These are phyloP conservation scores for Pithys albifrons DNA, from an alignment of 2,113 vertebrate genomes.

Conservation along the genomic window DNA sequence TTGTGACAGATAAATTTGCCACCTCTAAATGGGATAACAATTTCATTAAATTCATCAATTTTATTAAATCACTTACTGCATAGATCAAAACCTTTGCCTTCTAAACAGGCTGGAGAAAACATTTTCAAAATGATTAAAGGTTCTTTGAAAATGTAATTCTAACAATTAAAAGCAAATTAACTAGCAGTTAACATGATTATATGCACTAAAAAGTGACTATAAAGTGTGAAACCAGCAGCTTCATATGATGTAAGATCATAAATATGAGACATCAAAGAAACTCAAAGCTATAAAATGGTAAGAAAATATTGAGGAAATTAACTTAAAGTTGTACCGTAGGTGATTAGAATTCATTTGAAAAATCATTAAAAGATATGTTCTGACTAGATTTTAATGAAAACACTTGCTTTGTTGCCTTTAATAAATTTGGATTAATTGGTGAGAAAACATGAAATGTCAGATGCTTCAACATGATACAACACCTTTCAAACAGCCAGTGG, in stretches of 20 bases:
- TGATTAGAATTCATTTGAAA: conserved; percentile 32
- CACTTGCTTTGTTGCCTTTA: neutral
- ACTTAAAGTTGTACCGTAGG: neutral
- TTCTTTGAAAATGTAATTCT: conserved; percentile 51
- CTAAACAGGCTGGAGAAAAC: neutral
- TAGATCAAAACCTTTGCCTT: conserved; percentile 20
- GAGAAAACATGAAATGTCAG: conserved; percentile 27
- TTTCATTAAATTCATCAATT: neutral
- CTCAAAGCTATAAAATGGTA: conserved; percentile 18
- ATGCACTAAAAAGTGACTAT: conserved; percentile 26
- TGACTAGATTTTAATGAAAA: conserved; percentile 3
- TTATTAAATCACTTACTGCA: neutral
- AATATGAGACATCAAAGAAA: conserved; percentile 41
- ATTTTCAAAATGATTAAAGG: conserved; percentile 30
- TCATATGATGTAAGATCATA: neutral
- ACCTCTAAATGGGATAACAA: neutral
- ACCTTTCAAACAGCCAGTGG: neutral
- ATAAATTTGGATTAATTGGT: neutral
- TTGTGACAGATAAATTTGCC: neutral
- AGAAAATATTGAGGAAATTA: conserved; percentile 23
- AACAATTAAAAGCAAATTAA: conserved; percentile 48
- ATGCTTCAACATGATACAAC: neutral
- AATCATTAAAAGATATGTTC: neutral
- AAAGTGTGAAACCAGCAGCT: conserved; percentile 31
- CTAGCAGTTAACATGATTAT: conserved; percentile 8